phyloP scores from a whole-genome alignment of 1,140 invertebrate genomes.

The Leptinotarsa texana region DNA sequence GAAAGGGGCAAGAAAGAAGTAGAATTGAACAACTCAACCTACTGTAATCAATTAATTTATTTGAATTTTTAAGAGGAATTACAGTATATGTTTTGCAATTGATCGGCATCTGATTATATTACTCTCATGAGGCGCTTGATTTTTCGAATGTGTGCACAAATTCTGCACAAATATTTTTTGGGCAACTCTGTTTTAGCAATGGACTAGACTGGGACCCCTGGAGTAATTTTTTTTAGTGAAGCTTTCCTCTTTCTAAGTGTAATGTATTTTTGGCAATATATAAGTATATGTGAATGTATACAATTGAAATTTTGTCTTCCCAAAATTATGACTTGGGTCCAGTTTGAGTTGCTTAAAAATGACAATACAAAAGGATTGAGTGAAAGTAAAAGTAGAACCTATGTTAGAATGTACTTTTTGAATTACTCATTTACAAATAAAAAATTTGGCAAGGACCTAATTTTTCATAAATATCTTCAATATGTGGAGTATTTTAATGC shows the following conservation, averaged over 20 bases:
- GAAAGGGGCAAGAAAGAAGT: too few relatives aligned
- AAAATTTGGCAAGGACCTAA: slow-evolving; percentile 10
- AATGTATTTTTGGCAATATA: not conserved
- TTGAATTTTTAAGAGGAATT: too few relatives aligned
- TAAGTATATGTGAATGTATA: slow-evolving; percentile 5
- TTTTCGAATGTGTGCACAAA: slow-evolving; percentile 30
- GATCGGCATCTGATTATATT: too few relatives aligned
- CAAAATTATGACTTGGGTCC: slow-evolving; percentile 37
- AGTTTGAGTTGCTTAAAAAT: slow-evolving; percentile 35
- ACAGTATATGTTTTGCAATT: too few relatives aligned
- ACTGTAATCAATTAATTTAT: too few relatives aligned
- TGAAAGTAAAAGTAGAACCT: slow-evolving; percentile 26
- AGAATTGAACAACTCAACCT: too few relatives aligned
- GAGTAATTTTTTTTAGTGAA: slow-evolving; percentile 28
- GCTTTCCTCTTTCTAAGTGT: not conserved
- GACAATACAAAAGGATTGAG: slow-evolving; percentile 27
- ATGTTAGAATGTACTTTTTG: slow-evolving; percentile 1
- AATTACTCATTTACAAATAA: slow-evolving; percentile 21
- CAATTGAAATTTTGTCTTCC: slow-evolving; percentile 28
- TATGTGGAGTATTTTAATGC: not conserved
- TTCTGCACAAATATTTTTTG: slow-evolving; percentile 28
- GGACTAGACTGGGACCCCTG: slow-evolving; percentile 35
- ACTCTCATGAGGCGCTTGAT: slow-evolving; percentile 13
- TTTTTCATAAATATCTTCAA: not conserved
- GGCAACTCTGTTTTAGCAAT: slow-evolving; percentile 27